phyloP scores from a whole-genome alignment of 2,797 vertebrate genomes.

The Rachycentron canadum region DNA sequence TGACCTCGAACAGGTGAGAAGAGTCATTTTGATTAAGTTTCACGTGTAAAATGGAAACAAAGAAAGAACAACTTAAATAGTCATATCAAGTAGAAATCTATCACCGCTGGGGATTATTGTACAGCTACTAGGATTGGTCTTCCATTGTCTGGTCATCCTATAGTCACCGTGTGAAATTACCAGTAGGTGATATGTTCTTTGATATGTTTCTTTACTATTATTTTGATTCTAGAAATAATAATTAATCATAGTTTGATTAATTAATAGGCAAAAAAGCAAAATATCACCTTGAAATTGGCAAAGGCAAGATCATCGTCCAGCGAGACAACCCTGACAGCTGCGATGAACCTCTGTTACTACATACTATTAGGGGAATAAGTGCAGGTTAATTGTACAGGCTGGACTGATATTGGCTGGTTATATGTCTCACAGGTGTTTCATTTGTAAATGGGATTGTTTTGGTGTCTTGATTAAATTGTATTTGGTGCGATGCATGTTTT shows the following conservation, averaged over 20 bases:
- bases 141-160: too few species aligned
- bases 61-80: not conserved
- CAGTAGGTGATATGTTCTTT: too few species aligned
- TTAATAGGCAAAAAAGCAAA: too few species aligned
- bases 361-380: not conserved
- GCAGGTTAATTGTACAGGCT: not conserved
- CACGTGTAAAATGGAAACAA: not conserved
- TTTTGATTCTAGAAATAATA: too few species aligned
- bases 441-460: not conserved
- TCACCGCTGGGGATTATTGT: not conserved
- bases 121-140: not conserved
- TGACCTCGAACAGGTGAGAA: conserved; percentile 84
- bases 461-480: not conserved
- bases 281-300: too few species aligned
- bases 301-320: too few species aligned
- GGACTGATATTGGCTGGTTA: not conserved
- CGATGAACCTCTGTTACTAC: not conserved
- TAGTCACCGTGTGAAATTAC: too few species aligned
- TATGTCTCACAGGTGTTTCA: not conserved
- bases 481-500: not conserved
- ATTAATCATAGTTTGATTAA: too few species aligned
- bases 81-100: not conserved
- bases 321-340: too few species aligned
- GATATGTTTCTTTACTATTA: too few species aligned
- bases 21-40: not conserved